These are phyloP conservation scores for Pluvialis apricaria DNA, from an alignment of 2,113 vertebrate genomes.

Conservation along the genomic window DNA sequence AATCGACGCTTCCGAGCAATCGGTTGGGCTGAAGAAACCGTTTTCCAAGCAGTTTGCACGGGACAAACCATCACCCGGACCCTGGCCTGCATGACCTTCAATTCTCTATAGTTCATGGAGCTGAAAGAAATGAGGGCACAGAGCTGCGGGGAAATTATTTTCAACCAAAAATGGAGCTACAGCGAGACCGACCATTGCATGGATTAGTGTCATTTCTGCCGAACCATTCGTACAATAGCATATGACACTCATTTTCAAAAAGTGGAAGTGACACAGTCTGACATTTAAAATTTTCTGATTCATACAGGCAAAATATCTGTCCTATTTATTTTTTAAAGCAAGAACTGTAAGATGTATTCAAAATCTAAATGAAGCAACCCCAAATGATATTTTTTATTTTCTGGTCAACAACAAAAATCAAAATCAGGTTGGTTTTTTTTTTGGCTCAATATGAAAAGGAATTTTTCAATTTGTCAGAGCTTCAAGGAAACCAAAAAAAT, in stretches of 20 bases:
- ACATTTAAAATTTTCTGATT: conserved; percentile 2
- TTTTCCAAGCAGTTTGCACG: neutral
- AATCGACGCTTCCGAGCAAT: rapidly evolving
- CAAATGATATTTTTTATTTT: neutral
- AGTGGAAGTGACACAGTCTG: neutral
- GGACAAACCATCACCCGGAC: neutral
- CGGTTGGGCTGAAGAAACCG: neutral
- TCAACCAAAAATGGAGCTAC: neutral
- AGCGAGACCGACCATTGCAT: neutral
- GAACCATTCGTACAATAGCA: neutral
- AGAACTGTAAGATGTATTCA: neutral
- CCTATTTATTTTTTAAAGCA: neutral
- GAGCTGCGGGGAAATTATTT: neutral
- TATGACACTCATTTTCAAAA: neutral
- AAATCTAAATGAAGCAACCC: neutral
- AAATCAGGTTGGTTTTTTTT: neutral
- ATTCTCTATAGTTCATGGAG: neutral
- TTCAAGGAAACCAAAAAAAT: neutral
- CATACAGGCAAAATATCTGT: neutral
- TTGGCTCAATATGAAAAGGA: neutral
- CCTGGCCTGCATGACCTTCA: neutral
- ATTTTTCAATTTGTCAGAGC: neutral
- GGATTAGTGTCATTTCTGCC: neutral
- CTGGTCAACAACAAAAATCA: neutral
- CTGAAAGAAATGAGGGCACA: neutral